These are phyloP conservation scores for Drosophila serrata DNA, from an alignment of 1,140 invertebrate genomes.

Conservation along the genomic window DNA sequence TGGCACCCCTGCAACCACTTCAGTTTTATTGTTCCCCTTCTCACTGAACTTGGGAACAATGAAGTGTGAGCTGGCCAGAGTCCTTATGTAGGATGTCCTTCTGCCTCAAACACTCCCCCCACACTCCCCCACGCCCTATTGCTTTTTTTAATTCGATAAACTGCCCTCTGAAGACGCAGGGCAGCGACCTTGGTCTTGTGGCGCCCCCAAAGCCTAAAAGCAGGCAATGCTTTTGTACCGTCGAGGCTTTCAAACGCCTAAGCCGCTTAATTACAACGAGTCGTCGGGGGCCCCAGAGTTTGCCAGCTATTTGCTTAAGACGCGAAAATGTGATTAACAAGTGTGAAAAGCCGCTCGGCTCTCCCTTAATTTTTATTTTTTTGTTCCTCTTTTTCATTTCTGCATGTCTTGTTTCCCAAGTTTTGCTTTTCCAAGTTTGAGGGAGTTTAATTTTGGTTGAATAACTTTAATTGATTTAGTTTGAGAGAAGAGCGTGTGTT, in stretches of 20 bases:
- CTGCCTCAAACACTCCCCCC: background rate
- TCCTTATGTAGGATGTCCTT: slow-evolving; percentile 7
- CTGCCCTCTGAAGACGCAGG: slow-evolving; percentile 72
- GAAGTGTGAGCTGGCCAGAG: slow-evolving; percentile 64
- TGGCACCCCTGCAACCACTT: slow-evolving; percentile 57
- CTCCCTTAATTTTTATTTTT: slow-evolving; percentile 47
- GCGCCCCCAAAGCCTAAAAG: slow-evolving; percentile 68
- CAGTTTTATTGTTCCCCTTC: slow-evolving; percentile 71
- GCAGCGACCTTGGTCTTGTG: slow-evolving; percentile 67
- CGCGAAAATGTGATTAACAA: slow-evolving; percentile 83
- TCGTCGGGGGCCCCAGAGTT: slow-evolving; percentile 41
- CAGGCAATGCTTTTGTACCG: slow-evolving; percentile 70
- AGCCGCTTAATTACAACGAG: slow-evolving; percentile 82
- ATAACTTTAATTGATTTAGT: slow-evolving; percentile 83
- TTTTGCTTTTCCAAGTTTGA: slow-evolving; percentile 21
- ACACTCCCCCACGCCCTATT: slow-evolving; percentile 37
- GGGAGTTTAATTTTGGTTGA: slow-evolving; percentile 72
- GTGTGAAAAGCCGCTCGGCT: slow-evolving; percentile 76
- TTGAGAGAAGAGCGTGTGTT: slow-evolving; percentile 38
- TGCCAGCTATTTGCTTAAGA: slow-evolving; percentile 78
- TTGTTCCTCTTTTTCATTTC: slow-evolving; percentile 40
- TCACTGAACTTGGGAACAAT: slow-evolving; percentile 50
- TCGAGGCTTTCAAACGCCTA: slow-evolving; percentile 60
- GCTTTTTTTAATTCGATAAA: slow-evolving; percentile 81
- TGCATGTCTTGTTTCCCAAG: slow-evolving; percentile 36